Base-by-base conservation (phyloP, 1,140 invertebrate species). In the Dreissena polymorpha region DNA sequence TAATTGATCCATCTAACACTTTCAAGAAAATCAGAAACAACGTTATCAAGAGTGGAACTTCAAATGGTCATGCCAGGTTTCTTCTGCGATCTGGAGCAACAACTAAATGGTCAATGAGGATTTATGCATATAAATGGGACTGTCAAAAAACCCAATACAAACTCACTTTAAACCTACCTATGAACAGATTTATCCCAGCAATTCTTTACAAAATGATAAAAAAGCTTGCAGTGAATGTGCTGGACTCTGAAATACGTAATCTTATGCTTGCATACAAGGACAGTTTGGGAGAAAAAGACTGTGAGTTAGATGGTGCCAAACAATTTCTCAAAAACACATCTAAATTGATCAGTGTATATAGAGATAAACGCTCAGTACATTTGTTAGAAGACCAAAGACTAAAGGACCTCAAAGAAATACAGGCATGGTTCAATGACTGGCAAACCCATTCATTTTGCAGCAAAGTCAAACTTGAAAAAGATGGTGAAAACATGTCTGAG, bases 81-180 rank as follows among this genome's bases (percentile, higher is more conserved):
- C 69, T n/a, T n/a, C 51, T 75, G 1, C 60, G 25, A 49, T 21
- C 64, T 68, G 49, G 21, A 13, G 10, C 5, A 3, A 16, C 10
- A 21, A 73, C 75, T 18, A 6, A 27, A 14, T 85, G 84, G 84
- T 64, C 75, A 68, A 82, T 82, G 78, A 82, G 23, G 14, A 69
- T 39, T 29, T n/a, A n/a, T n/a, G n/a, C n/a, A n/a, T n/a, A n/a
- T n/a, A n/a, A n/a, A n/a, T n/a, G n/a, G n/a, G n/a, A 72, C 82
- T 63, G 25, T 7, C 21, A 74, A 63, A 51, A 18, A 69, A 78
- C 67, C 25, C 60, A 3, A 14, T 83, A 13, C 57, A 63, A n/a
- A 18, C 78, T 14, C 81, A 83, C 50, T 51, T 39, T 12, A 83
- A 72, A 18, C 39, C 83, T 18, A 64, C 55, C 12, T 67, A 75